Evolutionary conservation across 2,113 vertebrate species (phyloP).

Genomic region (Campylomormyrus tamandua): DNA sequence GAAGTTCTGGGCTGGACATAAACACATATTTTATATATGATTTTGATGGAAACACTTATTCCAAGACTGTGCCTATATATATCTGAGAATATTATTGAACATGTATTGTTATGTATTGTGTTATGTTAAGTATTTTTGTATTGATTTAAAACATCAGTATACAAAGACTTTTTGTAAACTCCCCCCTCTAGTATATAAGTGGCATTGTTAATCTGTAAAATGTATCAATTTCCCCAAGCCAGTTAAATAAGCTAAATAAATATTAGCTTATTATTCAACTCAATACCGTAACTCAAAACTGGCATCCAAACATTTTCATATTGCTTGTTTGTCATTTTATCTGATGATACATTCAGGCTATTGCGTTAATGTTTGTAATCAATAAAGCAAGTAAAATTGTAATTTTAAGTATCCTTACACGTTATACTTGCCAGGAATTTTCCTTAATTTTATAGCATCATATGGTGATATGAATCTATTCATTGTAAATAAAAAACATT

Average conservation of each 20-base stretch:
- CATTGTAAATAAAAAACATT: background rate
- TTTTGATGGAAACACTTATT: background rate
- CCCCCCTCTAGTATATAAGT: background rate
- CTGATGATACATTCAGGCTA: background rate
- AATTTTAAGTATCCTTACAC: background rate
- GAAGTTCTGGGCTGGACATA: background rate
- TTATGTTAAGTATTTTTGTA: background rate
- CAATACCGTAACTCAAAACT: background rate
- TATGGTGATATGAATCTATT: background rate
- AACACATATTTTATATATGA: background rate
- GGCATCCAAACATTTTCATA: background rate
- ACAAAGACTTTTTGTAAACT: background rate
- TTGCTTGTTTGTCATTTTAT: background rate
- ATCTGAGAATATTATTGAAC: background rate
- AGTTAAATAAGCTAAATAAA: too few species aligned
- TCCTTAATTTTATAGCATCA: background rate
- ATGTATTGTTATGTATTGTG: background rate
- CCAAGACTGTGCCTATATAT: background rate
- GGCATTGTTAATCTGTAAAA: background rate
- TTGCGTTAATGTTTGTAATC: background rate
- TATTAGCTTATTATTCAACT: background rate
- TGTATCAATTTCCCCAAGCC: background rate
- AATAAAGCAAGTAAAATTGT: background rate
- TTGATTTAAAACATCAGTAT: background rate
- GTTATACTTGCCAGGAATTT: background rate